Evolutionary conservation across 2,113 vertebrate species (phyloP).

Genomic region (Morone saxatilis): DNA sequence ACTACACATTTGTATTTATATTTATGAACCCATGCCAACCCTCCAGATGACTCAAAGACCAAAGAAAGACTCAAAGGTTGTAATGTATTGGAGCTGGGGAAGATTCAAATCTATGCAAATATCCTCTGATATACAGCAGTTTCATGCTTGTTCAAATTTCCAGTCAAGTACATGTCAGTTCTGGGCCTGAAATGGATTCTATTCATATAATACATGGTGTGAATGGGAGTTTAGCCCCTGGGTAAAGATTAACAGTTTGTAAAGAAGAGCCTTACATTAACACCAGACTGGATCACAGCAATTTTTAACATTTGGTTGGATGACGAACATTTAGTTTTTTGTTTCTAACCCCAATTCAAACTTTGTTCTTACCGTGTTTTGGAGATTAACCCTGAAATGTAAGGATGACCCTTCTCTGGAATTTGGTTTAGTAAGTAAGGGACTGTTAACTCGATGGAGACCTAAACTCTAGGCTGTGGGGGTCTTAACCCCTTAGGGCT

Average conservation of each 20-base stretch:
- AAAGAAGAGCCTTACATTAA: too few species aligned
- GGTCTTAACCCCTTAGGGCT: neutral
- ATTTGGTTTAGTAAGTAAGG: neutral
- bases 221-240: neutral
- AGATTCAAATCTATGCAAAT: too few species aligned
- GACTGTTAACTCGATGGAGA: conserved; percentile 1
- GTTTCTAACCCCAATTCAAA: neutral
- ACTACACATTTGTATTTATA: too few species aligned
- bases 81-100: too few species aligned
- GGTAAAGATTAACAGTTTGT: too few species aligned
- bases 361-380: neutral
- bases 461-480: neutral
- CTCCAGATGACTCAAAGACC: neutral
- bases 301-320: neutral
- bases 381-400: neutral
- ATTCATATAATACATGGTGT: neutral
- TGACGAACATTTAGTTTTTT: conserved; percentile 10
- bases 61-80: neutral
- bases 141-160: neutral
- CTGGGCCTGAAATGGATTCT: too few species aligned
- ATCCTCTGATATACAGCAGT: too few species aligned
- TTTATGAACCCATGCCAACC: neutral
- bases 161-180: neutral
- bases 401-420: neutral
- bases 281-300: neutral